These are phyloP conservation scores for Hydropotes inermis DNA, from an alignment of 2,113 vertebrate species.

Conservation along the genomic window DNA sequence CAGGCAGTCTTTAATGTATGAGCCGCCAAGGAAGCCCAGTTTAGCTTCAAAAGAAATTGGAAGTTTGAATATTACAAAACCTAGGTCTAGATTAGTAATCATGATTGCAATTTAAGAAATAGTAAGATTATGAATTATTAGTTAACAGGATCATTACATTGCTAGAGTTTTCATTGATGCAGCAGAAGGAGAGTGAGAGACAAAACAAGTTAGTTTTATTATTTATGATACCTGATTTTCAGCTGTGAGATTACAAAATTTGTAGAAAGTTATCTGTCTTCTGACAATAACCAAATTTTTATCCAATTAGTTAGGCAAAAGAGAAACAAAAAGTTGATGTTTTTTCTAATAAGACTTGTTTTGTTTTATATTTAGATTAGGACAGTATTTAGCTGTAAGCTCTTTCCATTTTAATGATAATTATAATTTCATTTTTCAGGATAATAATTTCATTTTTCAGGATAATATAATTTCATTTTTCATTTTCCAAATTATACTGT, in stretches of 20 bases:
- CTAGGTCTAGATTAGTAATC: neutral
- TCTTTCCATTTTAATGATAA: neutral
- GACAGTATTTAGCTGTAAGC: neutral
- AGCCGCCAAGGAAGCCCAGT: neutral
- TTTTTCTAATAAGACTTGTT: neutral
- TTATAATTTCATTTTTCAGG: neutral
- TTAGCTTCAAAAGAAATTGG: neutral
- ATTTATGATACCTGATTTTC: neutral
- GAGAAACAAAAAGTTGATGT: neutral
- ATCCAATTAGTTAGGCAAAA: neutral
- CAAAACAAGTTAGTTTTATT: neutral
- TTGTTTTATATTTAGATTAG: neutral
- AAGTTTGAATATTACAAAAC: neutral
- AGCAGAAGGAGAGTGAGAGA: neutral
- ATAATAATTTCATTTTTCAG: neutral
- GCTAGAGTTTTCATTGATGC: neutral
- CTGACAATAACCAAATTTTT: neutral
- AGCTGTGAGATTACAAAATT: neutral
- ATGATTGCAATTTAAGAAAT: neutral
- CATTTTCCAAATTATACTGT: neutral
- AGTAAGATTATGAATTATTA: neutral
- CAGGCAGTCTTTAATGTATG: neutral
- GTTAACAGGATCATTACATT: neutral
- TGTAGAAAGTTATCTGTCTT: neutral
- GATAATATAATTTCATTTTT: too few relatives aligned